Evolutionary conservation across 2,888 invertebrate species (phyloP), one percentile per base, ranked within the genome.

Genomic region (Phyllotreta striolata): DNA sequence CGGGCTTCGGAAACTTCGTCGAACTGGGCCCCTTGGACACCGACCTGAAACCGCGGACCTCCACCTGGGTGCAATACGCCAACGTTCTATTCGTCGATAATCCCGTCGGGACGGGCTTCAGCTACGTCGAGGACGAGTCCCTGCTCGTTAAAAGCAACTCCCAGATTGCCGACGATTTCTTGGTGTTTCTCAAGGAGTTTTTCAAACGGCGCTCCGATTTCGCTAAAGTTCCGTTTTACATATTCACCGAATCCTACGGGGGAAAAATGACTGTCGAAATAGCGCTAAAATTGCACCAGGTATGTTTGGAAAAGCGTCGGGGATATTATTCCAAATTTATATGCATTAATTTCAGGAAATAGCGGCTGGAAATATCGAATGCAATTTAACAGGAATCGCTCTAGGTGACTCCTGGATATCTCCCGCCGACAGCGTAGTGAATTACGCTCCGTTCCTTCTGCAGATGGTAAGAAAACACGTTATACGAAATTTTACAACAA

Each of bases 201-300:
- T 88, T 92, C 71, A 74, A 82, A 10, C 78, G 83, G 9, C 83
- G 90, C 75, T 87, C 91, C 0, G 86, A 89, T 73, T 95, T 95
- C 76, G 85, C 87, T 78, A 83, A 82, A 6, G 86, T 90, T 0
- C 91, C 93, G 0, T 83, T 93, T 39, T 95, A 94, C 77, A 92
- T 96, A 64, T 91, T 93, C 75, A 91, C 91, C 14, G 95, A 96
- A 80, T 95, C 95, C 0, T 96, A 96, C 79, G 96, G 96, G 12
- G 96, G 95, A 1, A 96, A 96, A 83, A 95, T 95, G 94, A 91
- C 92, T 0, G 88, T 91, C 0, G 93, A 93, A 74, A 94, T 95
- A 78, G 92, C 90, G 24, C 24, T 24, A 24, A 24, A 24, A 24
- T 24, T 24, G 24, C 24, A 24, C 24, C 24, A 24, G 82, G 85